Base-by-base conservation (phyloP, 1,140 invertebrate genomes). In the Hylyphantes graminicola region DNA sequence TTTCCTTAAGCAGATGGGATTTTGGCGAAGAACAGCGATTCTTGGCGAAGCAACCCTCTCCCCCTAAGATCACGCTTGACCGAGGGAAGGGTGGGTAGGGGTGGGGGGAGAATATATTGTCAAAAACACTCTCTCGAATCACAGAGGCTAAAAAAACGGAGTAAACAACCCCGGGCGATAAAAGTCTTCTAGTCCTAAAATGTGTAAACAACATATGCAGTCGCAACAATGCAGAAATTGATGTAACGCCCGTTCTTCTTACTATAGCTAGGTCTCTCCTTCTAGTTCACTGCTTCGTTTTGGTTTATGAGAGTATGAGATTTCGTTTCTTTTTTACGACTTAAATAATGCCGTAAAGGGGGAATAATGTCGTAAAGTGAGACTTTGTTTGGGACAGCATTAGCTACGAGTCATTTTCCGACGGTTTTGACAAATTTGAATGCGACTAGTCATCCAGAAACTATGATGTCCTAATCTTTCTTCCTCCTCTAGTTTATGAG, bases 181-280 rank as follows among this genome's bases (percentile, higher is more conserved):
- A 76, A 83, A 83, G 75, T 17, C n/a, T n/a, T 63, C 57, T 13
- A 59, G 54, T 83, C 51, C 67, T 50, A 65, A 74, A 83, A 83
- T 64, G 51, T 74, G 80, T 83, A 83, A 83, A 83, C 80, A 83
- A 83, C 80, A 83, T 83, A 83, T 83, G 80, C 80, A 81, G 55
- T 73, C 35, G 21, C 48, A 73, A 81, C 79, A 81, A 81, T 70
- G 15, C 19, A 21, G 54, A 59, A 70, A 54, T 51, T 70, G 68
- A 70, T 70, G 68, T 70, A 53, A 74, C 72, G 72, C 72, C 72
- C 17, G 12, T 61, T 61, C 57, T 61, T 61, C 57, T 57, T 35
- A 11, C 19, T n/a, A 70, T 70, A 70, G 54, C 68, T 59, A 21
- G n/a, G 21, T 61, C 57, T 61, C 57, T 55, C 54, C 19, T 74